Percentiles rank a stretch among this genome's conserved stretches.
phyloP scores from a whole-genome alignment of 2,888 invertebrate species.

The Aelia acuminata region DNA sequence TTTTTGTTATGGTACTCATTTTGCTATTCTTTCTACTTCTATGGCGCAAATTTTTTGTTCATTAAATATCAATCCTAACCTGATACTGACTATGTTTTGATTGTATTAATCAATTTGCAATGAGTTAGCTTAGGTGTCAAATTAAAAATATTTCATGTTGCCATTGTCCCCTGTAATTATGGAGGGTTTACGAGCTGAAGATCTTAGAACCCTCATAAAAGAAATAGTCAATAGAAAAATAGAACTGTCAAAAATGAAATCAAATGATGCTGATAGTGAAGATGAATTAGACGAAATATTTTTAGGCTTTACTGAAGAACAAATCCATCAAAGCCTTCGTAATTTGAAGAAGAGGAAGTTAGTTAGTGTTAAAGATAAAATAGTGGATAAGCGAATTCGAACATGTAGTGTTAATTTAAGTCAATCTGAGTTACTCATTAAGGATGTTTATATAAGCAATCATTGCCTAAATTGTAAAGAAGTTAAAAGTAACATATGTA shows the following conservation, averaged over 20 bases:
- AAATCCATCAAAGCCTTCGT: conserved; percentile 6
- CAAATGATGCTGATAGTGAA: conserved; percentile 12
- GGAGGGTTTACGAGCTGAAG: conserved; percentile 8
- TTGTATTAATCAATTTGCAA: background rate
- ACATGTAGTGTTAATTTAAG: conserved; percentile 45
- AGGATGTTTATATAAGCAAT: background rate
- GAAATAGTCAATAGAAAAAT: background rate
- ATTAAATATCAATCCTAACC: background rate
- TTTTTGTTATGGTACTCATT: background rate
- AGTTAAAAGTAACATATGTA: conserved; percentile 13
- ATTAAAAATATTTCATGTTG: conserved; percentile 21
- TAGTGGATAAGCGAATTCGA: conserved; percentile 30
- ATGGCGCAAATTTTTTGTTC: background rate
- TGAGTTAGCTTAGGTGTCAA: background rate
- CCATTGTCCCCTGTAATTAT: conserved; percentile 4
- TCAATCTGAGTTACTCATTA: conserved; percentile 20
- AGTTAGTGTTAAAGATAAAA: background rate
- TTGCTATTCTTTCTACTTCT: background rate
- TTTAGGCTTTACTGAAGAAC: conserved; percentile 35
- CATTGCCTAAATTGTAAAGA: conserved; percentile 25
- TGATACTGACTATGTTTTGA: background rate
- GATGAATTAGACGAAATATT: conserved; percentile 15
- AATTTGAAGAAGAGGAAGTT: conserved; percentile 34
- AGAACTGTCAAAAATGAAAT: background rate
- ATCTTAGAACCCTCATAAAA: conserved; percentile 6